Evolutionary conservation across 2,113 vertebrate genomes (phyloP).

Genomic region (Heterocephalus glaber): DNA sequence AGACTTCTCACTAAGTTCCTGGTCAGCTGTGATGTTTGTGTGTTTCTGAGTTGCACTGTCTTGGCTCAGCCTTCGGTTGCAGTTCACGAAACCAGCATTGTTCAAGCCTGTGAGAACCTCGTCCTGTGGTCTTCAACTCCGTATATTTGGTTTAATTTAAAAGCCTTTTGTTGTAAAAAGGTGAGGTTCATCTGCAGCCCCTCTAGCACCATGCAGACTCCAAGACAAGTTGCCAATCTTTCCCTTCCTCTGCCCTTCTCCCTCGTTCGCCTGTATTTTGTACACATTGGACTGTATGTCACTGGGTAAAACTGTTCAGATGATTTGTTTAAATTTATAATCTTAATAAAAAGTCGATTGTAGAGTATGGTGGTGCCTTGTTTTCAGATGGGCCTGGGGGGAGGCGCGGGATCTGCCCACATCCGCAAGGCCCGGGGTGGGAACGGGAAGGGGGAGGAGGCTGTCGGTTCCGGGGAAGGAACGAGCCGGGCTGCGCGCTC

Average conservation of each 20-base stretch:
- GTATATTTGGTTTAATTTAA: slow-evolving; percentile 64
- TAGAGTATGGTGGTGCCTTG: slow-evolving; percentile 72
- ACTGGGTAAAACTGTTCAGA: slow-evolving; percentile 96
- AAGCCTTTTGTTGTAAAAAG: slow-evolving; percentile 98
- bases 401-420: slow-evolving; percentile 32
- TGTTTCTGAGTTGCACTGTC: slow-evolving; percentile 76
- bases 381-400: not conserved
- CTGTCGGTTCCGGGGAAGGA: not conserved
- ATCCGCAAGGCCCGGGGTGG: slow-evolving; percentile 7
- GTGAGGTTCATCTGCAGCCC: slow-evolving; percentile 82
- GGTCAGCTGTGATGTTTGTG: slow-evolving; percentile 55
- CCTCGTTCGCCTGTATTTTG: slow-evolving; percentile 92
- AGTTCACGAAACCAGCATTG: slow-evolving; percentile 88
- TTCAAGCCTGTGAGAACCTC: slow-evolving; percentile 86
- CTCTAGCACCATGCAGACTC: slow-evolving; percentile 91
- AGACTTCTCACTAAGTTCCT: slow-evolving; percentile 70
- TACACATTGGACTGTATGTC: slow-evolving; percentile 94
- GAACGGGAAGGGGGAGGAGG: not conserved
- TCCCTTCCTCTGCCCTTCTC: slow-evolving; percentile 61
- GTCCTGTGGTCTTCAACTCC: slow-evolving; percentile 79
- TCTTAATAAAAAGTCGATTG: slow-evolving; percentile 93
- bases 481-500: not conserved
- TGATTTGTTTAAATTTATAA: slow-evolving; percentile 95
- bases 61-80: slow-evolving; percentile 80
- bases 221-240: slow-evolving; percentile 89